These are phyloP conservation scores for Gryllus bimaculatus DNA, from an alignment of 1,140 invertebrate genomes.

Conservation along the genomic window DNA sequence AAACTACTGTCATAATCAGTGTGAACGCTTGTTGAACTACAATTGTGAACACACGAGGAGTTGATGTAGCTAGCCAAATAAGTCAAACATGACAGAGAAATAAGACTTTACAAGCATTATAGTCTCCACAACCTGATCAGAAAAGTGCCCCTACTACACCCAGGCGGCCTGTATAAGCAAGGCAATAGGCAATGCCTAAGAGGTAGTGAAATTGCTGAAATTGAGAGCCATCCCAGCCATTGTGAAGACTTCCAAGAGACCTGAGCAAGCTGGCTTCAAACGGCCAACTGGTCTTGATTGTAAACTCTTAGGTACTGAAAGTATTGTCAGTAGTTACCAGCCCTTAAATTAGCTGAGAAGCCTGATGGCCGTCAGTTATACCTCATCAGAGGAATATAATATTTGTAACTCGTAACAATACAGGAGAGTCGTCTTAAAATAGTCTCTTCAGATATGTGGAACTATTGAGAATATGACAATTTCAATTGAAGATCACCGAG, in stretches of 20 bases:
- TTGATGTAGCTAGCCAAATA: constrained; percentile 88
- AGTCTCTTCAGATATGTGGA: constrained; percentile 67
- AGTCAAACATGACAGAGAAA: constrained; percentile 88
- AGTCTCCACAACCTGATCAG: constrained; percentile 78
- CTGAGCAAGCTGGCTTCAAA: constrained; percentile 78
- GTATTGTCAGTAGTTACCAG: constrained; percentile 75
- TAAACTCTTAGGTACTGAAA: constrained; percentile 53
- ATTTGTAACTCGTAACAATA: constrained; percentile 70
- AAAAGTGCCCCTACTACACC: constrained; percentile 58
- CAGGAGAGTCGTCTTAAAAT: constrained; percentile 71
- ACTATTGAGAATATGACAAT: constrained; percentile 80
- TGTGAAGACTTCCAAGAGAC: constrained; percentile 60
- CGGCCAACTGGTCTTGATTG: constrained; percentile 67
- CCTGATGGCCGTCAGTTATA: constrained; percentile 45
- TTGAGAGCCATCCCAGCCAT: constrained; percentile 83
- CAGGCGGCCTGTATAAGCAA: constrained; percentile 76
- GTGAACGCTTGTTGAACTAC: too few relatives aligned
- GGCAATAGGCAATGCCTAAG: constrained; percentile 88
- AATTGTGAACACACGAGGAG: constrained; percentile 86
- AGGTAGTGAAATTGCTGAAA: constrained; percentile 89
- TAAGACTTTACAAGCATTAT: constrained; percentile 82
- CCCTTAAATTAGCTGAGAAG: constrained; percentile 50
- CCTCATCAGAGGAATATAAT: constrained; percentile 73
- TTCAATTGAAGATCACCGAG: constrained; percentile 78
- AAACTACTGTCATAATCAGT: too few relatives aligned